Evolutionary conservation across 2,888 invertebrate genomes (phyloP).

Genomic region (Leptinotarsa juncta): DNA sequence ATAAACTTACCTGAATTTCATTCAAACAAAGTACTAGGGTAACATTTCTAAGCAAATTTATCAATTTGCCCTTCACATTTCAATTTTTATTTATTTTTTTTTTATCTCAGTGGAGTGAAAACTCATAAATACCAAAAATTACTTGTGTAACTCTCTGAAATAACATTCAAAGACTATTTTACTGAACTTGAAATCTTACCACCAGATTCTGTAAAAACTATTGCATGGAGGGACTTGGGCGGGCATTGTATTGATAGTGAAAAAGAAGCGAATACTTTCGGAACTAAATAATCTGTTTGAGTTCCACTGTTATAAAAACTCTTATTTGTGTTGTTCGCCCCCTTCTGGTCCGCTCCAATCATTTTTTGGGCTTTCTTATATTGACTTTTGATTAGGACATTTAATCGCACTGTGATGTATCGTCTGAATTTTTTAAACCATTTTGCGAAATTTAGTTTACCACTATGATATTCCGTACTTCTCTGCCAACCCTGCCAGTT

Average conservation of each 20-base stretch:
- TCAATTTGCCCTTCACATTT: too few relatives aligned
- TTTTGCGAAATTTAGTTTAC: constrained; percentile 47
- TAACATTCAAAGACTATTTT: too few relatives aligned
- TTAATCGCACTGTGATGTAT: constrained; percentile 47
- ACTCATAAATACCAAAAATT: too few relatives aligned
- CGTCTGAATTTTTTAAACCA: constrained; percentile 51
- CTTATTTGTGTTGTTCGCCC: not conserved
- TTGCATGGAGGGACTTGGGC: constrained; percentile 42
- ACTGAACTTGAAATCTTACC: constrained; percentile 24
- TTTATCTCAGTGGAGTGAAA: too few relatives aligned
- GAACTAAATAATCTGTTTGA: constrained; percentile 46
- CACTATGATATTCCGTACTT: constrained; percentile 50
- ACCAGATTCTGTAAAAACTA: constrained; percentile 46
- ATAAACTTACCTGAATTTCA: not conserved
- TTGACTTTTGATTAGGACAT: constrained; percentile 43
- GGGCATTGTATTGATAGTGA: constrained; percentile 44
- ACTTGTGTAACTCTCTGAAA: too few relatives aligned
- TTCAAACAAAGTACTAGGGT: too few relatives aligned
- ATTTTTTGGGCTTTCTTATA: constrained; percentile 25
- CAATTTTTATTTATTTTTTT: too few relatives aligned
- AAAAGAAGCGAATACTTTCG: constrained; percentile 48
- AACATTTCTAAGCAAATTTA: too few relatives aligned
- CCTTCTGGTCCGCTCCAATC: too few relatives aligned
- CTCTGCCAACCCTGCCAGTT: constrained; percentile 54
- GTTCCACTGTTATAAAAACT: constrained; percentile 28